phyloP scores from a whole-genome alignment of 2,888 invertebrate genomes.

The Chrysolina americana region DNA sequence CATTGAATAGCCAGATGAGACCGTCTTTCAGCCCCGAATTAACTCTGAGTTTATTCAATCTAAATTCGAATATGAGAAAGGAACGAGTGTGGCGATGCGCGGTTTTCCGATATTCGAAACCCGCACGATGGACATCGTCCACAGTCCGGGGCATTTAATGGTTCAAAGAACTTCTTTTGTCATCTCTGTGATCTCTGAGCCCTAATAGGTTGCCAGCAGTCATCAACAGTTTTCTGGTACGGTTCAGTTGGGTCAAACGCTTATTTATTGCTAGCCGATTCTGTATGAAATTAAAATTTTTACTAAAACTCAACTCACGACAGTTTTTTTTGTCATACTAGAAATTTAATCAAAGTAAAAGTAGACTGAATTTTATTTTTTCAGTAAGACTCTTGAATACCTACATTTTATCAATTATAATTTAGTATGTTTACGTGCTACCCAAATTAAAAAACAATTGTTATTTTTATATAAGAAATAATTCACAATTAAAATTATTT shows the following conservation, averaged over 20 bases:
- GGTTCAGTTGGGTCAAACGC: background rate
- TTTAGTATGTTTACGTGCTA: too few relatives aligned
- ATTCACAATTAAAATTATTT: too few relatives aligned
- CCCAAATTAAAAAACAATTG: too few relatives aligned
- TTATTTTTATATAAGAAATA: too few relatives aligned
- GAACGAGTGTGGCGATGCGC: constrained; percentile 22
- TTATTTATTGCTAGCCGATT: background rate
- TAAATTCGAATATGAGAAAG: constrained; percentile 34
- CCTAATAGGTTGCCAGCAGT: constrained; percentile 59
- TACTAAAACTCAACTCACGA: too few relatives aligned
- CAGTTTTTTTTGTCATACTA: too few relatives aligned
- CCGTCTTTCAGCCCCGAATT: constrained; percentile 29
- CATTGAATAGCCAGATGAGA: background rate
- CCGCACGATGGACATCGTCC: constrained; percentile 58
- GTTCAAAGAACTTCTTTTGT: constrained; percentile 63
- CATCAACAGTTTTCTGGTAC: constrained; percentile 45
- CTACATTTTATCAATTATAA: too few relatives aligned
- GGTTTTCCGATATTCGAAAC: constrained; percentile 47
- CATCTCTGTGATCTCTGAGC: constrained; percentile 59
- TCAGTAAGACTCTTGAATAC: too few relatives aligned
- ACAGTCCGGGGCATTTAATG: constrained; percentile 59
- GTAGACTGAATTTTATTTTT: too few relatives aligned
- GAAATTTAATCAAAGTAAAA: too few relatives aligned
- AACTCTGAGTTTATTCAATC: constrained; percentile 39
- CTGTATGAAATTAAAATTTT: too few relatives aligned